phyloP scores from a whole-genome alignment of 2,113 vertebrate species.

The Anhinga anhinga region DNA sequence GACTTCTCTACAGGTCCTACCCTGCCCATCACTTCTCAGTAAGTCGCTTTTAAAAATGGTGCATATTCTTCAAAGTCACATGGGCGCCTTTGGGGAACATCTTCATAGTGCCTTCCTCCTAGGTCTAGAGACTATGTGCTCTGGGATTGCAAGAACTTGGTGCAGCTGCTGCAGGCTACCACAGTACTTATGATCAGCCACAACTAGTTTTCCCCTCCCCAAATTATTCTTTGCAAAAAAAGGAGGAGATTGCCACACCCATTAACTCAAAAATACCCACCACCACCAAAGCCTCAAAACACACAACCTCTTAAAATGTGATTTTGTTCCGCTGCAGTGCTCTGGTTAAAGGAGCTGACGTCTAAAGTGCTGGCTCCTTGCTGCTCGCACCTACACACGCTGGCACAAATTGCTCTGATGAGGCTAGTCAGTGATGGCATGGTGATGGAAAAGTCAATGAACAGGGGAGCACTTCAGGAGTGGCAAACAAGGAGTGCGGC shows the following conservation, averaged over 20 bases:
- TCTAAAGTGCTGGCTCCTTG: not conserved
- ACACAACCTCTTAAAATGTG: not conserved
- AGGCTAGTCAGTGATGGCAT: fast-evolving
- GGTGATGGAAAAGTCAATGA: not conserved
- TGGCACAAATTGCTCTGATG: not conserved
- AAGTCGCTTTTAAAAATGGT: not conserved
- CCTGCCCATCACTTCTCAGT: not conserved
- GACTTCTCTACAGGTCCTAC: not conserved
- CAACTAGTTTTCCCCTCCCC: not conserved
- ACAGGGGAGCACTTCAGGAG: not conserved
- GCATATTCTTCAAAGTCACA: not conserved
- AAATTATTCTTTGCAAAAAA: not conserved
- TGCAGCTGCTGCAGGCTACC: not conserved
- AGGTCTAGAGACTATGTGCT: not conserved
- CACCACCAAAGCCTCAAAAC: not conserved
- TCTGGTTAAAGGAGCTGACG: not conserved
- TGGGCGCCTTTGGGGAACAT: not conserved
- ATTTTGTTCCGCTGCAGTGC: not conserved
- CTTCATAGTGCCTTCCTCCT: not conserved
- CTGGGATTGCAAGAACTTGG: not conserved
- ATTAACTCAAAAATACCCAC: not conserved
- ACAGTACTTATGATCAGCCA: not conserved
- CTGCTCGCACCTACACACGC: not conserved
- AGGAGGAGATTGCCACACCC: not conserved
- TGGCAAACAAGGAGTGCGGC: not conserved